A percentile compares a stretch with the other conserved stretches of the same genome.
phyloP scores from a whole-genome alignment of 2,113 vertebrate genomes.

The Irena cyanogastra region DNA sequence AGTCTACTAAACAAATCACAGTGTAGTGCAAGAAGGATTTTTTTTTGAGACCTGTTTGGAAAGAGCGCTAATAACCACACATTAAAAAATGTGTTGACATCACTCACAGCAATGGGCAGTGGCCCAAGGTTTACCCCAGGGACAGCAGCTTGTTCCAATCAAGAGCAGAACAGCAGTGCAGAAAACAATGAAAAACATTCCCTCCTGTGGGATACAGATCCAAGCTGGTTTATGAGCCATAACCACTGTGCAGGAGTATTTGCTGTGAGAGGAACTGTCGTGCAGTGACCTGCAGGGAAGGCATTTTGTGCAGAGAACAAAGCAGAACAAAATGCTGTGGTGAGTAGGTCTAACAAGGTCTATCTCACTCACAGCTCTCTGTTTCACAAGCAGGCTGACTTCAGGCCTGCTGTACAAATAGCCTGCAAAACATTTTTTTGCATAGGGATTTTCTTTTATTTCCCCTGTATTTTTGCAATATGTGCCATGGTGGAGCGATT shows the following conservation, averaged over 20 bases:
- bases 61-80: constrained; percentile 35
- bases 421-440: not conserved
- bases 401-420: not conserved
- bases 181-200: constrained; percentile 41
- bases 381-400: not conserved
- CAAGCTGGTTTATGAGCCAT: not conserved
- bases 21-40: not conserved
- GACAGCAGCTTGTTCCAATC: constrained; percentile 61
- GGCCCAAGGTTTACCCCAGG: constrained; percentile 16
- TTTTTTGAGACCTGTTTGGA: constrained; percentile 58
- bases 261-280: not conserved
- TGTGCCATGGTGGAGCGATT: accelerated
- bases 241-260: not conserved
- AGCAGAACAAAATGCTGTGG: not conserved
- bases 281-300: not conserved
- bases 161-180: constrained; percentile 12
- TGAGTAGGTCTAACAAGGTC: not conserved
- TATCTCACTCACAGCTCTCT: accelerated
- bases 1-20: constrained; percentile 6
- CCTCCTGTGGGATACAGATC: not conserved
- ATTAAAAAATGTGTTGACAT: constrained; percentile 63
- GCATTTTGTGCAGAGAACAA: not conserved
- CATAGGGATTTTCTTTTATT: not conserved
- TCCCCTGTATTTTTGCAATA: not conserved
- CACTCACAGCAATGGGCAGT: constrained; percentile 38